Conservation (phyloP, 2,113 vertebrate species). For the Macrotis lagotis region DNA sequence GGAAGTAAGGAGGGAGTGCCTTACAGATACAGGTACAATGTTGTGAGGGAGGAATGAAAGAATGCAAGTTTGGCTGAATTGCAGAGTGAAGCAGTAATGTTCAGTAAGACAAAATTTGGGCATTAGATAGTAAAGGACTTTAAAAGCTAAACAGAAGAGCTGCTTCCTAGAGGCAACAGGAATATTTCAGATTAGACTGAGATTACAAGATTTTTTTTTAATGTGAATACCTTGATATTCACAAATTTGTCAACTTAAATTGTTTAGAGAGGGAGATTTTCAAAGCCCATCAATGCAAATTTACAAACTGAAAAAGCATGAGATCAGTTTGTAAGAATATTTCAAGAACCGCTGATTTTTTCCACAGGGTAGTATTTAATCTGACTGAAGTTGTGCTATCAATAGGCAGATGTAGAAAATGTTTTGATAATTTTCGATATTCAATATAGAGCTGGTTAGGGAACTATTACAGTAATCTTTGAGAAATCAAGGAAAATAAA, state of each 20-base stretch:
- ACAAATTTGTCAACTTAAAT: slow-evolving; percentile 38
- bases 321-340: slow-evolving; percentile 9
- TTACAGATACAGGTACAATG: background rate
- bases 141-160: no score
- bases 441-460: slow-evolving; percentile 9
- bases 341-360: no score
- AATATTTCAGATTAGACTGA: slow-evolving; percentile 6
- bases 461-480: background rate
- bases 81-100: background rate
- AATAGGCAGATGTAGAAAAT: background rate
- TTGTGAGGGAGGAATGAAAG: background rate
- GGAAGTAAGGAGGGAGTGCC: background rate
- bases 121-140: background rate
- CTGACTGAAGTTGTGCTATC: slow-evolving; percentile 19
- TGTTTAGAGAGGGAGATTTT: background rate
- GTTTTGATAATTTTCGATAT: background rate
- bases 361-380: background rate
- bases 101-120: background rate
- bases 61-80: background rate
- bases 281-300: slow-evolving; percentile 25
- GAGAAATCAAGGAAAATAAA: slow-evolving; percentile 36
- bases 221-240: slow-evolving; percentile 4
- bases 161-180: no score
- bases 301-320: slow-evolving; percentile 44
- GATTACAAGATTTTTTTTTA: slow-evolving; percentile 14